Percentiles rank a stretch among this genome's conserved stretches.
Conservation (phyloP, 2,113 vertebrate species). For the Corvus moneduloides region DNA sequence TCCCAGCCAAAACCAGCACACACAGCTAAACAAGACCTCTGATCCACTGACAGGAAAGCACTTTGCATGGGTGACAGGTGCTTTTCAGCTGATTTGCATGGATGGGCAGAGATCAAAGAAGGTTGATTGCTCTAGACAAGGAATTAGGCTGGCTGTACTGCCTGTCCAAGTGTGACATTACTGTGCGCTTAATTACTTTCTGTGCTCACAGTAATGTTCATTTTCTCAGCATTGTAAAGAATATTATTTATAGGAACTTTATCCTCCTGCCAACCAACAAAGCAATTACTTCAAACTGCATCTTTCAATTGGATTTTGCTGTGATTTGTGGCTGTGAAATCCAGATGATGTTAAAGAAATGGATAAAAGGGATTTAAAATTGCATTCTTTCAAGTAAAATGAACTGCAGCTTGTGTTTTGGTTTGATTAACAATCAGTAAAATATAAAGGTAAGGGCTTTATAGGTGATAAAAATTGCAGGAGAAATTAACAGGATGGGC, state of each 20-base stretch:
- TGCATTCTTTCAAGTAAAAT: not conserved
- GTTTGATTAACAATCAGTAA: not conserved
- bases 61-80: not conserved
- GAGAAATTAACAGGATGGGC: not conserved
- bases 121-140: not conserved
- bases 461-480: not conserved
- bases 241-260: not conserved
- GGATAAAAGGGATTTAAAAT: not conserved
- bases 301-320: not conserved
- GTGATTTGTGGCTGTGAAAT: not conserved
- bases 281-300: not conserved
- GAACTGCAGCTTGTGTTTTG: not conserved
- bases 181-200: not conserved
- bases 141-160: not conserved
- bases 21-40: not conserved
- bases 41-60: not conserved
- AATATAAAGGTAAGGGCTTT: not conserved
- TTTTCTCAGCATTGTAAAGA: constrained; percentile 12
- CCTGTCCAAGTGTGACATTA: not conserved
- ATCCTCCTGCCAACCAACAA: not conserved
- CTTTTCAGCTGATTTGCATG: not conserved
- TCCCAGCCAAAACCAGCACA: not conserved
- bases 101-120: not conserved
- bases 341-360: not conserved
- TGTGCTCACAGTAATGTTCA: not conserved